phyloP scores from a whole-genome alignment of 2,797 vertebrate species.

The Pseudotriccus pelzelni region DNA sequence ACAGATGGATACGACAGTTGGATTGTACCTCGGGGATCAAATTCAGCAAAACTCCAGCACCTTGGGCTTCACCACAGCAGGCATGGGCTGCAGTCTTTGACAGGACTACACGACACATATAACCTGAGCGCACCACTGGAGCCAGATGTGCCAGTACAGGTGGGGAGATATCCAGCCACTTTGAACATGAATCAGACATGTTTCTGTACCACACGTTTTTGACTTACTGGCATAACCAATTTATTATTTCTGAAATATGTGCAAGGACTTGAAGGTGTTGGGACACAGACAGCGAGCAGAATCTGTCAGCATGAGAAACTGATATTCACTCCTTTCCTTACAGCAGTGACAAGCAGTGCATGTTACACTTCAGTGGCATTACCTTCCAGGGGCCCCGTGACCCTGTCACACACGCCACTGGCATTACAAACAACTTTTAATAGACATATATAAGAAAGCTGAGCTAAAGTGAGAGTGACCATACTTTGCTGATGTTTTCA shows the following conservation, averaged over 20 bases:
- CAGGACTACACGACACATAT: accelerated
- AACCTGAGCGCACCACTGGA: neutral
- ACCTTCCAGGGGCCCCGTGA: neutral
- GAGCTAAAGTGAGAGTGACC: neutral
- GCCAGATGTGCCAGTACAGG: accelerated
- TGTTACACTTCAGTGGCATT: neutral
- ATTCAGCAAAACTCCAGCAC: neutral
- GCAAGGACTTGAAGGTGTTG: neutral
- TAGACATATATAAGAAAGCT: neutral
- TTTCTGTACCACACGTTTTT: neutral
- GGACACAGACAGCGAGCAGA: neutral
- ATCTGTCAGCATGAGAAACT: neutral
- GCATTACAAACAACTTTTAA: neutral
- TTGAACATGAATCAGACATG: neutral
- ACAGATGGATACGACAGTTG: neutral
- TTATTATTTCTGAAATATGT: neutral
- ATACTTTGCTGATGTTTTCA: neutral
- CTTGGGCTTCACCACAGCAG: neutral
- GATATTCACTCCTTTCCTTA: neutral
- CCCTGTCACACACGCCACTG: neutral
- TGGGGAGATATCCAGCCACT: neutral
- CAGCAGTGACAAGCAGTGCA: neutral
- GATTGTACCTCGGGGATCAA: neutral
- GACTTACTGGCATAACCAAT: neutral
- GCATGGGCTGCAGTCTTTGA: neutral